Conservation (phyloP, 2,797 vertebrate species). For the Thamnophis elegans region DNA sequence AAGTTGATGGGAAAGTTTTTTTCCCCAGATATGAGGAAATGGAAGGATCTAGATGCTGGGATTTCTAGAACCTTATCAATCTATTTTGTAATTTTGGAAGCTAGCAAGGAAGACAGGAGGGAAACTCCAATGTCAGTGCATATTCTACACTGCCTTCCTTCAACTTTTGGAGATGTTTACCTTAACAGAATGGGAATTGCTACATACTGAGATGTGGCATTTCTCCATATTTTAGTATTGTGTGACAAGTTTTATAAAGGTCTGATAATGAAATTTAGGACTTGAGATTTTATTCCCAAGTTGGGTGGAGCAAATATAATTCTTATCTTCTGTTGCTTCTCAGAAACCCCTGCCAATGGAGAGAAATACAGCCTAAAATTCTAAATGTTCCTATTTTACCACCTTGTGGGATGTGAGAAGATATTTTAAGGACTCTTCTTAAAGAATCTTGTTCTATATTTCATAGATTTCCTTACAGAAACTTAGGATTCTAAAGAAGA, state of each 20-base stretch:
- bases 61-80: neutral
- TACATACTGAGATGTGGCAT: neutral
- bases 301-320: neutral
- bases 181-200: neutral
- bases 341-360: neutral
- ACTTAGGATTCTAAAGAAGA: conserved; percentile 36
- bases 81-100: neutral
- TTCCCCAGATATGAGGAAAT: neutral
- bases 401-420: neutral
- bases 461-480: conserved; percentile 13
- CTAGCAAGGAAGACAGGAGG: neutral
- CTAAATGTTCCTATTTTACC: neutral
- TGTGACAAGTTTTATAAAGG: neutral
- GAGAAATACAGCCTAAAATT: neutral
- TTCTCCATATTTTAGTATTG: neutral
- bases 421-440: neutral
- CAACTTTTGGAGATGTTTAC: neutral
- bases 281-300: neutral
- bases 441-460: conserved; percentile 7
- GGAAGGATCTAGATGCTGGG: neutral
- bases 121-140: neutral
- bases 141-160: neutral
- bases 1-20: neutral
- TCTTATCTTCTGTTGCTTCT: neutral
- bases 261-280: neutral